Evolutionary conservation across 2,797 vertebrate genomes (phyloP), one percentile per base, ranked within the genome.

Genomic region (Gymnoscopelus braueri): DNA sequence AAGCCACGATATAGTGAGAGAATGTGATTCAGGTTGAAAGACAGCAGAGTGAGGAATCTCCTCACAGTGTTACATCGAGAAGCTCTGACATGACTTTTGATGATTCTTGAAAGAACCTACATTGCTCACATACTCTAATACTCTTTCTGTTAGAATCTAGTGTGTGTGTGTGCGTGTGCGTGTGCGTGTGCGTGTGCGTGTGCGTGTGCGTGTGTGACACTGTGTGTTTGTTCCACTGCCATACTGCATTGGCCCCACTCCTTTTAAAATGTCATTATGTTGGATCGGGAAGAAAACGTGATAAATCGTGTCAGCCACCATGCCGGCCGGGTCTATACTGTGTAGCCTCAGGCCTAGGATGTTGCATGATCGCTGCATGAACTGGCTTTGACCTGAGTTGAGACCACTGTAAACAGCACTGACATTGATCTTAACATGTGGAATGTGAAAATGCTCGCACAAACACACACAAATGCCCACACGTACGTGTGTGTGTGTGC

Each of bases 111-210:
- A 50, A 48, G 1, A 10, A 52, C 12, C 5, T 32, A 65, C 58
- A 67, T 72, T 39, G 55, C 69, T 64, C 49, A 8, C 48, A 56
- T 54, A 57, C 55, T 32, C 7, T 6, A 64, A 47, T 14, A 47
- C 3, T 51, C 13, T 11, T 48, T 23, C 14, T 62, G 44, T 63
- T 23, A 58, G 56, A 5, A 13, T 7, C 5, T 35, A 44, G 56
- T 15, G 60, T 49, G 15, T 57, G 54, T 52, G 6, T 13, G 12
- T 66, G n/a, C 39, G 57, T 5, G 19, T 65, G 57, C 51, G 53
- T 53, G 51, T 53, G 51, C 15, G 51, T 19, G 51, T 19, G 51
- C 15, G 50, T 52, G 50, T 52, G 58, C 44, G 58, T 60, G 58
- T 60, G 58, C 44, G 58, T 60, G n/a, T 44, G 59, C 47, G 32